Conservation (phyloP, 1,140 invertebrate genomes). For the Ceratina calcarata region DNA sequence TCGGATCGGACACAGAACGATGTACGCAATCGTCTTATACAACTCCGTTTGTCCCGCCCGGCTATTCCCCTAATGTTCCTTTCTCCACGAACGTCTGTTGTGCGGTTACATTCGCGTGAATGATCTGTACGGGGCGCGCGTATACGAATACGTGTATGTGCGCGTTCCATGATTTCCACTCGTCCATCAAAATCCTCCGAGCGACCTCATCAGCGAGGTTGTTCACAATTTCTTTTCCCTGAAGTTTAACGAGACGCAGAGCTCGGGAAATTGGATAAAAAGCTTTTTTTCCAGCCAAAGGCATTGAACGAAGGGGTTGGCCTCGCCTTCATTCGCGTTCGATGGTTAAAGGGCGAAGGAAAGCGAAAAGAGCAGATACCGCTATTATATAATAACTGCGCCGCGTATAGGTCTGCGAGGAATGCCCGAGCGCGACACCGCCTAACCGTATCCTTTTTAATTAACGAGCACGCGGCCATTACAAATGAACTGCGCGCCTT, state of each 20-base stretch:
- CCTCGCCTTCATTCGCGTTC: constrained; percentile 35
- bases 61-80: background rate
- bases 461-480: constrained; percentile 70
- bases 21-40: constrained; percentile 30
- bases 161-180: constrained; percentile 18
- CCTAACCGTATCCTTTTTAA: constrained; percentile 59
- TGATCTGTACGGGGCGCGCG: background rate
- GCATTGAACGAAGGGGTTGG: constrained; percentile 31
- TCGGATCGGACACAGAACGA: constrained; percentile 26
- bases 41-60: background rate
- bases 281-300: constrained; percentile 72
- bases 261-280: constrained; percentile 79
- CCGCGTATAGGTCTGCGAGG: background rate
- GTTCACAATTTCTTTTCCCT: constrained; percentile 72
- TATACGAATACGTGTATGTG: background rate
- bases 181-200: constrained; percentile 49
- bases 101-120: constrained; percentile 7
- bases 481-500: constrained; percentile 69
- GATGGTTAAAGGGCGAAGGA: constrained; percentile 37
- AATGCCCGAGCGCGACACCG: constrained; percentile 15
- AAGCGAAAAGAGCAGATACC: constrained; percentile 13
- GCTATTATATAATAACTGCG: background rate
- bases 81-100: background rate
- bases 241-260: constrained; percentile 77
- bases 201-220: constrained; percentile 53